A percentile compares a stretch with the other conserved stretches of the same genome.
Evolutionary conservation across 1,140 invertebrate genomes (phyloP).

Genomic region (Drosophila pandora): DNA sequence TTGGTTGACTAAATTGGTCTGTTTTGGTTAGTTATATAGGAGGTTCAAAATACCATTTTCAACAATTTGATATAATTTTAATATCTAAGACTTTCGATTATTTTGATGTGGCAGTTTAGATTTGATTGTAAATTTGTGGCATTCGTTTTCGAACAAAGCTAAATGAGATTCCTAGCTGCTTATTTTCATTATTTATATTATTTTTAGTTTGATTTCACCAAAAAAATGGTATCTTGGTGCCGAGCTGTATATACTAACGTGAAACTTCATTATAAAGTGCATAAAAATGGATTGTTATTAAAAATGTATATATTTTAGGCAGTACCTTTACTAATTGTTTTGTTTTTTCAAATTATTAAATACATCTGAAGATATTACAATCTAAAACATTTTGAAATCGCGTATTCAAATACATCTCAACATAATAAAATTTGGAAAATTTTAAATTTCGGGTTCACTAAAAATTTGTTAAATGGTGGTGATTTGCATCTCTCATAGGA

Average conservation of each 20-base stretch:
- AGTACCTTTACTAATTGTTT: slow-evolving; percentile 22
- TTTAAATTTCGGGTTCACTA: background rate
- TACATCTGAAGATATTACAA: too few relatives aligned
- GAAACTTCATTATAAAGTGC: slow-evolving; percentile 43
- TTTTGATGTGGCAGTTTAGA: slow-evolving; percentile 65
- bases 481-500: slow-evolving; percentile 19
- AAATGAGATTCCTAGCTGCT: slow-evolving; percentile 57
- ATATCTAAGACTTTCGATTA: slow-evolving; percentile 26
- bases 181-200: background rate
- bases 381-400: too few relatives aligned
- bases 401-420: slow-evolving; percentile 1
- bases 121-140: slow-evolving; percentile 67
- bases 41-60: slow-evolving; percentile 32
- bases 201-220: slow-evolving; percentile 16
- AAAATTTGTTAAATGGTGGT: slow-evolving; percentile 1
- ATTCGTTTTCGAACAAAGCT: slow-evolving; percentile 42
- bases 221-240: slow-evolving; percentile 22
- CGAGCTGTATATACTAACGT: slow-evolving; percentile 34
- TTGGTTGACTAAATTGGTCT: slow-evolving; percentile 44
- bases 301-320: slow-evolving; percentile 35
- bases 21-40: slow-evolving; percentile 32
- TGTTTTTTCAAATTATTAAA: slow-evolving; percentile 14
- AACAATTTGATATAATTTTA: slow-evolving; percentile 26
- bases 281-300: slow-evolving; percentile 56
- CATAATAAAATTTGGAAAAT: background rate